Base-by-base conservation (phyloP, 1,140 invertebrate genomes). In the Heliconius himera region DNA sequence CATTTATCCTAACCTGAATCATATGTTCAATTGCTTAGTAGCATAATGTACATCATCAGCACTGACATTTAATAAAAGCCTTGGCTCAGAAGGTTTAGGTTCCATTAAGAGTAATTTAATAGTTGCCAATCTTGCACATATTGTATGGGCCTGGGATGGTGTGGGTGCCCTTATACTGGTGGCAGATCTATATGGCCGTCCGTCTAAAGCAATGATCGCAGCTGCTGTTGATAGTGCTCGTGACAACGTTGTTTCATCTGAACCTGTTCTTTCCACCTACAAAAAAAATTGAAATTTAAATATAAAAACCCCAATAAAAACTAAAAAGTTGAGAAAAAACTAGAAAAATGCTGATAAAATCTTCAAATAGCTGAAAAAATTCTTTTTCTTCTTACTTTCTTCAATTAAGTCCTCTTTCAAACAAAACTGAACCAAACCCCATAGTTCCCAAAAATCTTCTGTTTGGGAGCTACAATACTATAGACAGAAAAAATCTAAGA, bases 21-120 rank as follows among this genome's bases (percentile, higher is more conserved):
- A 66, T 26, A 66, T 26, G 22, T 9, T 66, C 54, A 66, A 26
- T 29, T 66, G 26, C 60, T 85, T 90, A 29, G 92, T 94, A 11
- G 98, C 98, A 93, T 97, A 99, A 93, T 97, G 96, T 41, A 99
- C 96, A 90, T 99, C 98, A 92, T 99, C 98, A 11, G 96, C 91
- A 82, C 97, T 98, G 60, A 98, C 96, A 93, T 99, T 99, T 3
- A 99, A 95, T 41, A 98, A 94, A 70, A 99, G 95, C 89, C 96
- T 97, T 88, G 98, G 97, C 83, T 95, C 94, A 8, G 89, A 84
- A 0, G 94, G 93, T 78, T 95, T 95, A 16, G 93, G 92, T 74
- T 95, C 95, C 73, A 94, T 83, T 8, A 95, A 84, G 49, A 96
- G 80, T 1, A 96, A 83, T 73, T 94, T 87, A 71, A 89, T 87